Conservation (phyloP, 2,113 vertebrate species). For the Pangasianodon gigas region DNA sequence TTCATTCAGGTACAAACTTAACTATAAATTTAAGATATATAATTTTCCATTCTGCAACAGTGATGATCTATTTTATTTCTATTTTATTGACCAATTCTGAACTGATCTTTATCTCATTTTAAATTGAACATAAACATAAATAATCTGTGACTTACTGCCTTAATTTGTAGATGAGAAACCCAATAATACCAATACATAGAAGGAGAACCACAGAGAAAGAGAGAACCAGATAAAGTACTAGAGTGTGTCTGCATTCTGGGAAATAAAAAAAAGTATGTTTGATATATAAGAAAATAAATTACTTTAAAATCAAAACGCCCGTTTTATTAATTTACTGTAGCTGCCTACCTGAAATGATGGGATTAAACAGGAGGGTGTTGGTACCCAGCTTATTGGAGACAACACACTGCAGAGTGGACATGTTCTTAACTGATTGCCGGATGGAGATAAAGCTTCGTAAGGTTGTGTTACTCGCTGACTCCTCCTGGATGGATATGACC, state of each 20-base stretch:
- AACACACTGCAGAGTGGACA: background rate
- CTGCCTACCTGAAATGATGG: background rate
- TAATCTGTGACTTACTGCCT: background rate
- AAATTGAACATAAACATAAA: background rate
- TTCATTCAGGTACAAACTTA: background rate
- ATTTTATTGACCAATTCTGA: too few relatives aligned
- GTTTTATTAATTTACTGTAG: background rate
- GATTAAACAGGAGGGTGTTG: background rate
- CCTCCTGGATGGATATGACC: too few relatives aligned
- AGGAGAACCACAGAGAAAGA: slow-evolving; percentile 4
- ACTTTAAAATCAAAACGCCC: too few relatives aligned
- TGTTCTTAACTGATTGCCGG: too few relatives aligned
- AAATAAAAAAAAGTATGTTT: background rate
- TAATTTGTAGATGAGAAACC: background rate
- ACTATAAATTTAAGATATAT: too few relatives aligned
- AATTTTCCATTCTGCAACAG: too few relatives aligned
- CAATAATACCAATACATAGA: background rate
- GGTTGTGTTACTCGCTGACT: too few relatives aligned
- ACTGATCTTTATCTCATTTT: background rate
- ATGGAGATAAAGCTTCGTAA: too few relatives aligned
- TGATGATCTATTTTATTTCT: too few relatives aligned
- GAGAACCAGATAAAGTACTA: background rate
- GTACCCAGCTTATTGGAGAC: background rate
- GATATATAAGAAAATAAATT: too few relatives aligned
- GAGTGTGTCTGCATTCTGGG: background rate